Evolutionary conservation across 2,797 vertebrate genomes (phyloP), one percentile per base, ranked within the genome.

Genomic region (Pelodytes ibericus): DNA sequence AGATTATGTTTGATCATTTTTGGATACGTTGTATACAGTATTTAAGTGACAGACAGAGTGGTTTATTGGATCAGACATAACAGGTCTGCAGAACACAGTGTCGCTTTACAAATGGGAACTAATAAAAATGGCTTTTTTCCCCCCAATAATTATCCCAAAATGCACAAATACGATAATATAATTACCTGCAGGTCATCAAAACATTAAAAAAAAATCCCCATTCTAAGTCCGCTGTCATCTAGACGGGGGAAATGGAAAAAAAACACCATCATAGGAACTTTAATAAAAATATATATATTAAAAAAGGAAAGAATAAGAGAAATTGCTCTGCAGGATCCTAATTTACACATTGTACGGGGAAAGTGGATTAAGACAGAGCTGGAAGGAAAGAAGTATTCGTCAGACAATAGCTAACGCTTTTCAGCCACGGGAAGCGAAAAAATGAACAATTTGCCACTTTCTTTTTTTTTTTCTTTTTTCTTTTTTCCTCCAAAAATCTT

Each of bases 291-390:
- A 8, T 10, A 33, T 9, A 51, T 10, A 61, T 20, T 25, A 60
- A 57, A 56, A 57, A 11, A 53, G 65, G 44, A 41, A 79, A 79
- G 76, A 79, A 79, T 79, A 73, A 64, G 18, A 72, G 70, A 79
- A 79, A 79, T 79, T 73, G 76, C 76, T 73, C 76, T 62, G 76
- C 76, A 1, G 76, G 76, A n/a, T 68, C 39, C 70, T 73, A 79
- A 79, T 79, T 79, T 79, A 67, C 31, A 72, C 76, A 79, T 79
- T 79, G 76, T 79, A 64, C 26, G 15, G 33, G 44, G 47, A 56
- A 79, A 64, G 71, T 61, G 76, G 76, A 79, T 79, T 79, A 79
- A 79, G 76, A 79, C 71, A 57, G 76, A 71, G 70, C 76, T 53
- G 64, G 41, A 36, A n/a, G 72, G 62, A 79, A 73, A 68, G 76